Evolutionary conservation across 2,113 vertebrate genomes (phyloP), one percentile per base, ranked within the genome.

Genomic region (Cephalopholis sonnerati): DNA sequence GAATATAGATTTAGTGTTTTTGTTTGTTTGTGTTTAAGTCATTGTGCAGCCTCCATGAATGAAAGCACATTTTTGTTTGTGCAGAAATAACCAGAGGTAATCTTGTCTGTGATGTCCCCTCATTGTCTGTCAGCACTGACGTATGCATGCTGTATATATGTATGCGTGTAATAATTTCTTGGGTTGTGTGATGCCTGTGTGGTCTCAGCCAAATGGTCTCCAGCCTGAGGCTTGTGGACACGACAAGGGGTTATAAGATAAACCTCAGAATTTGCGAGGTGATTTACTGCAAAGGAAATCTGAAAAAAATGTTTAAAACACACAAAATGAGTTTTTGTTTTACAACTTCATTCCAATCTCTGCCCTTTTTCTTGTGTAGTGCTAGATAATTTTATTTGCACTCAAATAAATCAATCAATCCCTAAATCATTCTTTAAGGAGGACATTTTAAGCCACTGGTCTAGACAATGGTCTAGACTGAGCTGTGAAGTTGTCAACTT

Each of bases 11-110:
- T 48, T 7, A 29, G 18, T 25, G 55, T 68, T 80, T 69, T 63
- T 70, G 69, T 82, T 36, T 54, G 55, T 68, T 80, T 69, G 68
- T 70, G 78, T 79, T 46, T 54, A 12, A 65, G 59, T 51, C 39
- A 48, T 18, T 75, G 32, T 50, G 27, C 48, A 58, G 24, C 2
- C 20, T 39, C 12, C 13, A 50, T 48, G 55, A 50, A 50, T 7
- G 18, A 48, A 70, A 66, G n/a, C 11, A 55, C 10, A 5, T 70
- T 32, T 83, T 12, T 41, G 6, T 46, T 79, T 61, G 25, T 70
- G 32, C 53, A 18, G 16, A 81, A 68, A 63, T 27, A 81, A 22
- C 20, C 25, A 32, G 7, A 53, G 17, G 15, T 7, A 22, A 22
- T 20, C 13, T 13, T 55, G 39, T 32, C 1, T 0, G 27, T 64